Conservation (phyloP, 2,113 vertebrate species). For the Meles meles region DNA sequence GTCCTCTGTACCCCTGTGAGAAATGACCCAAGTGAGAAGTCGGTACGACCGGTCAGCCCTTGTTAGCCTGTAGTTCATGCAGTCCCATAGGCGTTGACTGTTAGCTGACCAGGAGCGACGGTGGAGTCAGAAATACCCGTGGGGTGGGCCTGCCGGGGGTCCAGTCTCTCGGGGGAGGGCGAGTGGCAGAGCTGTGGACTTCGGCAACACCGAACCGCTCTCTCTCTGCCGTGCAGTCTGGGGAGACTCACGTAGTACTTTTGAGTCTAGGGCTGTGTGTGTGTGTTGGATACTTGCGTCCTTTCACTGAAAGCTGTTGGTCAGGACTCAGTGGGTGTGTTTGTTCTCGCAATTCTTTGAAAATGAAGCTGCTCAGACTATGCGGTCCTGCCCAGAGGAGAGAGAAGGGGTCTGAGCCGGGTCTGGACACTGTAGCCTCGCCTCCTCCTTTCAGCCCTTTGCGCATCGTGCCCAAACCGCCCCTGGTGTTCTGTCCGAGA, state of each 20-base stretch:
- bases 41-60: not conserved
- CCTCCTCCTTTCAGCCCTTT: not conserved
- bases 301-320: not conserved
- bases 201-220: not conserved
- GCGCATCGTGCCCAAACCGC: not conserved
- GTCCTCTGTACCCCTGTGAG: not conserved
- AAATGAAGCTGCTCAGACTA: not conserved
- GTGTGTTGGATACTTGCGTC: not conserved
- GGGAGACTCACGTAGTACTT: not conserved
- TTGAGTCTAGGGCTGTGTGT: not conserved
- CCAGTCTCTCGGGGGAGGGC: not conserved
- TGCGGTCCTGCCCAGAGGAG: not conserved
- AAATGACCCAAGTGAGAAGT: not conserved
- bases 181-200: not conserved
- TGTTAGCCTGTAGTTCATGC: not conserved
- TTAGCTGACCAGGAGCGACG: not conserved
- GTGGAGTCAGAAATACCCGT: not conserved
- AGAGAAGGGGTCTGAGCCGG: not conserved
- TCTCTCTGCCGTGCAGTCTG: not conserved
- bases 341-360: not conserved
- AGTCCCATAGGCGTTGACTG: not conserved
- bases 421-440: fast-evolving
- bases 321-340: not conserved
- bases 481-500: not conserved
- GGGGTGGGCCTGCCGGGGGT: not conserved